Evolutionary conservation across 2,888 invertebrate genomes (phyloP).

Genomic region (Eubasilissa splendida): DNA sequence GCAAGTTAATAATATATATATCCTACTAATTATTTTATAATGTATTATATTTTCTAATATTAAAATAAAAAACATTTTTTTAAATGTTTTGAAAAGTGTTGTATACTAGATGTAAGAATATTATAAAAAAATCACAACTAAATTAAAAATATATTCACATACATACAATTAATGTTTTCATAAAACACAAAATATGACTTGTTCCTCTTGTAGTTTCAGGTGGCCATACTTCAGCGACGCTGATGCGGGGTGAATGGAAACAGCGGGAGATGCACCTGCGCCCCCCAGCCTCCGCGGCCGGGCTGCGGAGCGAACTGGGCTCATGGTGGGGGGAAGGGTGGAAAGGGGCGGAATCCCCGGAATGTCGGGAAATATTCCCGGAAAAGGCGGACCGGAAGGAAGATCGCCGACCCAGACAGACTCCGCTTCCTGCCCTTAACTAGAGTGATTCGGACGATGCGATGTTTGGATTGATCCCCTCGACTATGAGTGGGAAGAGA

Average conservation of each 20-base stretch:
- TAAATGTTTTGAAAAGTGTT: too few species aligned
- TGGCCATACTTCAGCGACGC: background rate
- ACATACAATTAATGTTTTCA: too few species aligned
- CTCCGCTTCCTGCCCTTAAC: constrained; percentile 21
- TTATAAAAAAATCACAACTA: too few species aligned
- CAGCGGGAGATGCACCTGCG: constrained; percentile 19
- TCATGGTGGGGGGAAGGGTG: background rate
- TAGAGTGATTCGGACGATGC: constrained; percentile 18
- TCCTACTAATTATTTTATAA: too few species aligned
- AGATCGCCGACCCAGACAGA: constrained; percentile 30
- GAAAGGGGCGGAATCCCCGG: constrained; percentile 19
- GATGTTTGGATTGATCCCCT: constrained; percentile 20
- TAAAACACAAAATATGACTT: too few species aligned
- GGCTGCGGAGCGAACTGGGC: background rate
- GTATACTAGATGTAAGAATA: too few species aligned
- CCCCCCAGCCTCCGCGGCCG: constrained; percentile 10
- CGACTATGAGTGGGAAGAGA: constrained; percentile 5
- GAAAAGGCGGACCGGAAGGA: constrained; percentile 31
- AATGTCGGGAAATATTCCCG: constrained; percentile 41
- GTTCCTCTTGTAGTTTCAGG: background rate
- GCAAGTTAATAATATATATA: too few species aligned
- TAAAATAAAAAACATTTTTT: too few species aligned
- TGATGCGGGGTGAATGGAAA: background rate
- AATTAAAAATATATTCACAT: too few species aligned
- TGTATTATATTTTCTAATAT: too few species aligned